Percentiles rank a stretch among this genome's conserved stretches.
phyloP scores from a whole-genome alignment of 2,888 invertebrate genomes.

The Pecten maximus region DNA sequence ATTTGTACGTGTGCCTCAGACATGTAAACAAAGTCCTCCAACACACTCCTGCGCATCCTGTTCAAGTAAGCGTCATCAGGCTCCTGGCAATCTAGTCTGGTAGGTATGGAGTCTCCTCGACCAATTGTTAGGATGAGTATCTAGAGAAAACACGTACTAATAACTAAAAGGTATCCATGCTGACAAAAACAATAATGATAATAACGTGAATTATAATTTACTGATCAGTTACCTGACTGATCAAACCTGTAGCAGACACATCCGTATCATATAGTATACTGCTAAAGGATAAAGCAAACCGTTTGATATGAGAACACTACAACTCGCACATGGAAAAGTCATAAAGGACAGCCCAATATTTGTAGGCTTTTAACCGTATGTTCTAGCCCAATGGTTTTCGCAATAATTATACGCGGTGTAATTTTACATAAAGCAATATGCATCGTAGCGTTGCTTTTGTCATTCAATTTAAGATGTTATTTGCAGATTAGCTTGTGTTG shows the following conservation, averaged over 20 bases:
- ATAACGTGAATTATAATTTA: too few species aligned
- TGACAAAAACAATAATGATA: neutral
- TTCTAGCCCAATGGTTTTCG: neutral
- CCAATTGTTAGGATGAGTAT: neutral
- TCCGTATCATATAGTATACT: neutral
- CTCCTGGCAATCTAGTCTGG: neutral
- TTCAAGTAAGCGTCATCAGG: neutral
- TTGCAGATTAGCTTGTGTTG: neutral
- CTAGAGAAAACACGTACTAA: neutral
- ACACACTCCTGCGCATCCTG: neutral
- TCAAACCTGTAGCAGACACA: neutral
- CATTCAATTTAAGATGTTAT: neutral
- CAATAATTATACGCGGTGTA: neutral
- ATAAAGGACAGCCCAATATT: neutral
- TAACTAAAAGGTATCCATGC: neutral
- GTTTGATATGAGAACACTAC: neutral
- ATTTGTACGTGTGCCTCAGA: neutral
- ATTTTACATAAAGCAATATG: neutral
- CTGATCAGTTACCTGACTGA: too few species aligned
- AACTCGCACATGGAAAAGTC: neutral
- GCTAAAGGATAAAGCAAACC: neutral
- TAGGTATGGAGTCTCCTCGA: neutral
- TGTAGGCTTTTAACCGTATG: neutral
- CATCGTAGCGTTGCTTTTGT: neutral
- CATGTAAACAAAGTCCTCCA: neutral